A percentile compares a stretch with the other conserved stretches of the same genome.
Evolutionary conservation across 1,140 invertebrate genomes (phyloP).

Genomic region (Brachionus rubens): DNA sequence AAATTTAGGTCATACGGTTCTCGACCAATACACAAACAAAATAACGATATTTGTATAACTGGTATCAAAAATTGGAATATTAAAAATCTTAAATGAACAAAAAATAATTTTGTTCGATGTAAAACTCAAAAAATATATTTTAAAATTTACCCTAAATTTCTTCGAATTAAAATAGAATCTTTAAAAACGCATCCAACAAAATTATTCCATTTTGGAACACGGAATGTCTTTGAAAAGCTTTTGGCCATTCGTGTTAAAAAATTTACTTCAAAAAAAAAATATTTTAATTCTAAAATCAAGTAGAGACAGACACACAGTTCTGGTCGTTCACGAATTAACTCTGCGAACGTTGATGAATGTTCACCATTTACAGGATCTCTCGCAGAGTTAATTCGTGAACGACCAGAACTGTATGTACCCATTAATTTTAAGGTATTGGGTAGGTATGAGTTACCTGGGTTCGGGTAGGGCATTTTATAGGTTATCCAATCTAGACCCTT

Average conservation of each 20-base stretch:
- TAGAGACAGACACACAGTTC: too few species aligned
- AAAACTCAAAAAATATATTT: too few species aligned
- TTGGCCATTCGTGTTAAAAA: conserved; percentile 2
- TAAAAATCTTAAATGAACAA: conserved; percentile 52
- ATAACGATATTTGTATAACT: conserved; percentile 87
- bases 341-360: too few species aligned
- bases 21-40: conserved; percentile 86
- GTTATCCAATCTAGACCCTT: too few species aligned
- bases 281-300: background rate
- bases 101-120: too few species aligned
- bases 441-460: too few species aligned
- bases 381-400: too few species aligned
- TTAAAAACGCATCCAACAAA: conserved; percentile 75
- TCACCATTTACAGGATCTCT: too few species aligned
- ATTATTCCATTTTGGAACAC: conserved; percentile 48
- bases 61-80: conserved; percentile 83
- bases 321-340: too few species aligned
- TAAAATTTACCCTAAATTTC: conserved; percentile 82
- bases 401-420: too few species aligned
- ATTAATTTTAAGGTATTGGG: too few species aligned
- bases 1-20: conserved; percentile 78
- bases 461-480: too few species aligned
- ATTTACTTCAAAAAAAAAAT: background rate
- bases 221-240: conserved; percentile 15
- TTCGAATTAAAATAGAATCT: conserved; percentile 85